Conservation (phyloP, 2,888 invertebrate genomes). For the Axea sp. region DNA sequence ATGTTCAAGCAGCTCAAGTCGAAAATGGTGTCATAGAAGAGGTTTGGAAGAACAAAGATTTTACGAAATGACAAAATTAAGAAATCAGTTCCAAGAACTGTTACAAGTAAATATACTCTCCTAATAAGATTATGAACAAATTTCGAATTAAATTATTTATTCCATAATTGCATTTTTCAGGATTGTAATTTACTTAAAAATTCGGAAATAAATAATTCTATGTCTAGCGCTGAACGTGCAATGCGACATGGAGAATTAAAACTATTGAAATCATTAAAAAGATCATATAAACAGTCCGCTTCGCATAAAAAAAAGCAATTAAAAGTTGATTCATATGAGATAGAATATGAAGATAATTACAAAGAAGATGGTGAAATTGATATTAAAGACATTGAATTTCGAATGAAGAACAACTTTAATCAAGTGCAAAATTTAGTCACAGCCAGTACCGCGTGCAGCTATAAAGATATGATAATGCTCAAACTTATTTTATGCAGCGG, state of each 20-base stretch:
- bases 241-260: constrained; percentile 94
- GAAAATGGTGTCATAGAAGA: constrained; percentile 92
- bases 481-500: constrained; percentile 94
- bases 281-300: constrained; percentile 85
- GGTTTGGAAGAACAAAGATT: constrained; percentile 98
- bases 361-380: constrained; percentile 83
- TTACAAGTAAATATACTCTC: constrained; percentile 82
- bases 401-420: constrained; percentile 87
- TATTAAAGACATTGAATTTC: constrained; percentile 92
- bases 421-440: constrained; percentile 85
- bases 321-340: constrained; percentile 85
- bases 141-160: not conserved
- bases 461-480: constrained; percentile 85
- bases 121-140: too few species aligned
- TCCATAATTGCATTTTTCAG: constrained; percentile 73
- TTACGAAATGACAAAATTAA: constrained; percentile 96
- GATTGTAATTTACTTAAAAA: constrained; percentile 83
- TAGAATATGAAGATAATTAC: constrained; percentile 83
- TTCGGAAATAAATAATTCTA: constrained; percentile 80
- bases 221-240: constrained; percentile 86
- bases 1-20: constrained; percentile 72
- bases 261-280: constrained; percentile 89
- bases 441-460: constrained; percentile 83
- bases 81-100: constrained; percentile 92
- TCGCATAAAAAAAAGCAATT: constrained; percentile 85